Evolutionary conservation across 2,113 vertebrate genomes (phyloP), one percentile per base, ranked within the genome.

Genomic region (Tetraodon nigroviridis): DNA sequence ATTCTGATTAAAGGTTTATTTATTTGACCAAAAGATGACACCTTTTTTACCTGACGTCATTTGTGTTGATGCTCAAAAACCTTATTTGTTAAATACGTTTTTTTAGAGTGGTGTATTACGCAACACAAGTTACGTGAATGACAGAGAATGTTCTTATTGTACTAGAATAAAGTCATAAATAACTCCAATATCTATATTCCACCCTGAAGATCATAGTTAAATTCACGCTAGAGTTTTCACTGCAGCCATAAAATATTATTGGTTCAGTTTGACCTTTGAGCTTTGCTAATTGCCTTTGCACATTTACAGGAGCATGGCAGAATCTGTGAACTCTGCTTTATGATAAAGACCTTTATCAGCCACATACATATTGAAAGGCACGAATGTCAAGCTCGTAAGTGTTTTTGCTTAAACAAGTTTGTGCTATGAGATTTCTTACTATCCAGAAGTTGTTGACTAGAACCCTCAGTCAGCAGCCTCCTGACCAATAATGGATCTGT

Each of bases 201-300:
- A 2, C 12, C 11, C 2, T 47, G 13, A 60, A 44, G 54, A 61
- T n/a, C 60, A 58, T 20, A 63, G 48, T 59, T 65, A 29, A 50
- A 60, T 78, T 74, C 6, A 44, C 14, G 4, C 52, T 2, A 0
- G 63, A 40, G 32, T 68, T 56, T 22, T 58, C 50, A 69, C 17
- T 0, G 21, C 62, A 47, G 57, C 74, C 77, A 81, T 84, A 86
- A 84, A 88, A 55, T 45, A 40, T 55, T 53, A 84, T 64, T 56
- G 48, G 37, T 78, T 51, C 67, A 1, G 13, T 6, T 22, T 76
- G 76, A 87, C 84, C 87, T 87, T 88, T 86, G 82, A 82, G 82
- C 75, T 71, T 7, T 50, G 69, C 52, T 79, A 55, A 59, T 66
- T 45, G 15, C 24, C 47, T 55, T 17, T 7, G 10, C 41, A 16